Evolutionary conservation across 2,888 invertebrate genomes (phyloP).

Genomic region (Cantharis nigra): DNA sequence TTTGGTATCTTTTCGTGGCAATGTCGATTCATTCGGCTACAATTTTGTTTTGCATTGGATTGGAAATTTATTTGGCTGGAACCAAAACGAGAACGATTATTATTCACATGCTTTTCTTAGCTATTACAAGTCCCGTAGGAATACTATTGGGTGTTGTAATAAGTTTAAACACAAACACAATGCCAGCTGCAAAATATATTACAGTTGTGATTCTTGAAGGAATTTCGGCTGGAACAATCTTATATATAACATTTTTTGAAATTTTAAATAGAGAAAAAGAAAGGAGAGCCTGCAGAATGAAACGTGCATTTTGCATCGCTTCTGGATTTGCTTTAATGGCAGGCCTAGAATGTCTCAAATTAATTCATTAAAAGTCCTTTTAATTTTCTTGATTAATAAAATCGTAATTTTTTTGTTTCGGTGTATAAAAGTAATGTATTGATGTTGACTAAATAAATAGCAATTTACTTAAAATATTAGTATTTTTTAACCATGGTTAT

Average conservation of each 20-base stretch:
- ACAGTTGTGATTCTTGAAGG: slow-evolving; percentile 56
- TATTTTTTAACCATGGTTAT: not conserved
- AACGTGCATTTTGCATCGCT: slow-evolving; percentile 49
- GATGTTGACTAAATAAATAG: not conserved
- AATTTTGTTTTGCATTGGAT: slow-evolving; percentile 81
- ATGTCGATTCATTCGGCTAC: slow-evolving; percentile 81
- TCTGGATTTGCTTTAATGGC: slow-evolving; percentile 54
- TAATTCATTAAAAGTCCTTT: not conserved
- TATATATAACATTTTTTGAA: slow-evolving; percentile 79
- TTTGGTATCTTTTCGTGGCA: slow-evolving; percentile 65
- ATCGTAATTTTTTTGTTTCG: not conserved
- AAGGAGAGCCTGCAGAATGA: slow-evolving; percentile 53
- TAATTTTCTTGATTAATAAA: not conserved
- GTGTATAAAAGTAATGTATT: not conserved
- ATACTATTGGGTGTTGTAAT: slow-evolving; percentile 56
- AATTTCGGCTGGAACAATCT: slow-evolving; percentile 74
- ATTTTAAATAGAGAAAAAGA: slow-evolving; percentile 76
- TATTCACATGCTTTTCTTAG: slow-evolving; percentile 56
- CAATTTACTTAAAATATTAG: not conserved
- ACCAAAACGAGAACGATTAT: slow-evolving; percentile 50
- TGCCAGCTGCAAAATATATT: slow-evolving; percentile 44
- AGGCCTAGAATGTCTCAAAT: slow-evolving; percentile 35
- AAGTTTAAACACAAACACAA: slow-evolving; percentile 50
- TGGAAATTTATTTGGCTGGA: slow-evolving; percentile 62
- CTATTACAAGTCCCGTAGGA: slow-evolving; percentile 59